Evolutionary conservation across 1,140 invertebrate species (phyloP), one percentile per base, ranked within the genome.

Genomic region (Ceratitis capitata): DNA sequence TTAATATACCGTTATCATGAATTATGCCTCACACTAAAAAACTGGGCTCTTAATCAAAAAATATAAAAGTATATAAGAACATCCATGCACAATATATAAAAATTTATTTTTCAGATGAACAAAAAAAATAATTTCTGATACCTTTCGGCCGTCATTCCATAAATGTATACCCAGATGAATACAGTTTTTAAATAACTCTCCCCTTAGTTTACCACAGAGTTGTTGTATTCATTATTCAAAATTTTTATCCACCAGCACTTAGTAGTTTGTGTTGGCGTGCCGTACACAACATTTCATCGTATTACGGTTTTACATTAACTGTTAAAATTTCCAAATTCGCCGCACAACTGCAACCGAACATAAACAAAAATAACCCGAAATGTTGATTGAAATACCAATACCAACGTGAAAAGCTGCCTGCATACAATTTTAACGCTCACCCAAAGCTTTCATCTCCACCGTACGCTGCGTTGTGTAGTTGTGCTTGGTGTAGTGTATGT

Each of bases 401-500:
- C 39, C 69, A 78, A 45, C 29, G 26, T 19, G n/a, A n/a, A 78
- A 56, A 56, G 19, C 23, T 56, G 19, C 19, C 51, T 23, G n/a
- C n/a, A n/a, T n/a, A n/a, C 69, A 42, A 78, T 23, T 47, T 78
- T 26, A 49, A 85, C n/a, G n/a, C 93, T 93, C 91, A 94, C 94
- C 94, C 86, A 94, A 91, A 74, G 94, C 94, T 84, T 92, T 92
- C 32, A 94, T 92, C 85, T 93, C 93, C n/a, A 94, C 93, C 7
- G 92, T 91, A 29, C 93, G 92, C 42, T 94, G 93, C 16, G 94
- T 93, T 2, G 94, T 93, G 87, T 93, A 92, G 87, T 94, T 92
- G 90, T 95, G 94, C 86, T 94, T 94, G 88, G 95, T 95, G 82
- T 91, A 2, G 93, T 94, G 88, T 96, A 96, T 69, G 93, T 93